These are phyloP conservation scores for Cephalotes varians DNA, from an alignment of 2,888 invertebrate genomes.

Conservation along the genomic window DNA sequence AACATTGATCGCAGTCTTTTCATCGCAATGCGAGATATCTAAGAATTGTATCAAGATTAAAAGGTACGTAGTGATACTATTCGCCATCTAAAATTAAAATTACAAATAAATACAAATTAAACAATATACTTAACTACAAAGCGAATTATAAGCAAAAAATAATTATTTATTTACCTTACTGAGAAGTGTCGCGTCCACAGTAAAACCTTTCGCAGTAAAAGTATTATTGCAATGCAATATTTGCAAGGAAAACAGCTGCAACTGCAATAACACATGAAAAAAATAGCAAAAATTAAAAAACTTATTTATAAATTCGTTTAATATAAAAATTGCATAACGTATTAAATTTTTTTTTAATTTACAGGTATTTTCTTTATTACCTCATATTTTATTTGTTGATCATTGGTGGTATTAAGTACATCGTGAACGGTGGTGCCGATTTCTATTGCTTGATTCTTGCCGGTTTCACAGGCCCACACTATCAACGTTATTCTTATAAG, in stretches of 20 bases:
- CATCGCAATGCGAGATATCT: background rate
- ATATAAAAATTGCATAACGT: background rate
- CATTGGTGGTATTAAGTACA: background rate
- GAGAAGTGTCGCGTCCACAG: background rate
- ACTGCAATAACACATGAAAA: background rate
- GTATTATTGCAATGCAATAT: background rate
- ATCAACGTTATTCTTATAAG: background rate
- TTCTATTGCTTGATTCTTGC: background rate
- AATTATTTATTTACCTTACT: background rate
- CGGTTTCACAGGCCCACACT: background rate
- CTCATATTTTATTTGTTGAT: background rate
- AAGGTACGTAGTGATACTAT: background rate
- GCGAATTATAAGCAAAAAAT: too few species aligned
- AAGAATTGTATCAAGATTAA: conserved; percentile 17
- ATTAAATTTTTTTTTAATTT: background rate
- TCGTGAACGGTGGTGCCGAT: background rate
- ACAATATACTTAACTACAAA: background rate
- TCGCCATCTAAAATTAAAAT: background rate
- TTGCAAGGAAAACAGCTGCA: conserved; percentile 2
- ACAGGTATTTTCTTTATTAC: background rate
- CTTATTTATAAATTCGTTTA: background rate
- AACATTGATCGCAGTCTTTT: background rate
- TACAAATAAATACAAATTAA: background rate
- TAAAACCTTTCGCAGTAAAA: background rate
- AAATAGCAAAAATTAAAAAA: background rate